phyloP scores from a whole-genome alignment of 2,888 invertebrate genomes.

The Cyrtodaria siliqua region DNA sequence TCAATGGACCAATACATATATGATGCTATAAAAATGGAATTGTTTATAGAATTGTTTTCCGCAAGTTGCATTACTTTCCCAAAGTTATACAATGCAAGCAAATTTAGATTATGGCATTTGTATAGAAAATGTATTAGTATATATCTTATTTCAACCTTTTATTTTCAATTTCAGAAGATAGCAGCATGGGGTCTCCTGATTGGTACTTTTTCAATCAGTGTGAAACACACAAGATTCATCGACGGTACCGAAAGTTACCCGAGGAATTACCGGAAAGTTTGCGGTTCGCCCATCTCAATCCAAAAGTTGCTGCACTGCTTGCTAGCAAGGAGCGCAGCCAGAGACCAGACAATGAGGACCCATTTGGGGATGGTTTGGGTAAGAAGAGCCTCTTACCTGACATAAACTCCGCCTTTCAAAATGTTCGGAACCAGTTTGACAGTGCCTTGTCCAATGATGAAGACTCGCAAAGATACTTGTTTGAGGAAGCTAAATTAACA shows the following conservation, averaged over 20 bases:
- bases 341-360: constrained; percentile 76
- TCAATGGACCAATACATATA: too few relatives aligned
- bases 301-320: constrained; percentile 81
- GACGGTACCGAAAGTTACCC: constrained; percentile 79
- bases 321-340: constrained; percentile 80
- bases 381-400: constrained; percentile 83
- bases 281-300: constrained; percentile 83
- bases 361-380: constrained; percentile 79
- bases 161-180: too few relatives aligned
- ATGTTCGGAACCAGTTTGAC: constrained; percentile 80
- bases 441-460: constrained; percentile 81
- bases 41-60: too few relatives aligned
- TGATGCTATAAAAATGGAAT: too few relatives aligned
- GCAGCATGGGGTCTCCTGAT: constrained; percentile 32
- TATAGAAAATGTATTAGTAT: too few relatives aligned
- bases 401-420: constrained; percentile 80
- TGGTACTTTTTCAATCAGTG: constrained; percentile 61
- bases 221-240: constrained; percentile 57
- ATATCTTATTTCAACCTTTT: too few relatives aligned
- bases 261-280: constrained; percentile 84
- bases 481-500: constrained; percentile 77
- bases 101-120: too few relatives aligned
- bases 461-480: constrained; percentile 81
- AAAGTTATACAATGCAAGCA: too few relatives aligned
- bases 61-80: too few relatives aligned